A percentile compares a stretch with the other conserved stretches of the same genome.
These are phyloP conservation scores for Sebastes nivosus DNA, from an alignment of 2,797 vertebrate species.

Conservation along the genomic window DNA sequence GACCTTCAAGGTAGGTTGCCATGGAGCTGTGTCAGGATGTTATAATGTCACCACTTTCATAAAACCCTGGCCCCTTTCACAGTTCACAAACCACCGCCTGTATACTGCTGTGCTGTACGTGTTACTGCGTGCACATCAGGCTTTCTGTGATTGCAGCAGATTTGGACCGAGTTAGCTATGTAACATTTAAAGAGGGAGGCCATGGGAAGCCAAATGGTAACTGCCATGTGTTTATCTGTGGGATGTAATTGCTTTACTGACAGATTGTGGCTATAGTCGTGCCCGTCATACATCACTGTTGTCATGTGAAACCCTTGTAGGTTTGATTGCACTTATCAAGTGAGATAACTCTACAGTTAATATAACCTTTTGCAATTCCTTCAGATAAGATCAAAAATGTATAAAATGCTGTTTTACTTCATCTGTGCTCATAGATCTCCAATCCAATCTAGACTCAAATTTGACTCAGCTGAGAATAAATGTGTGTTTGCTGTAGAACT, in stretches of 20 bases:
- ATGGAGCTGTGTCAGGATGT: slow-evolving; percentile 65
- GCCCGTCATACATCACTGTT: slow-evolving; percentile 21
- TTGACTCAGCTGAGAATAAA: not conserved
- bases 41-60: slow-evolving; percentile 74
- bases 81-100: slow-evolving; percentile 63
- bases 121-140: not conserved
- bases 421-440: not conserved
- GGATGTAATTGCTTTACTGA: slow-evolving; percentile 38
- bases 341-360: not conserved
- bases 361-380: not conserved
- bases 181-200: slow-evolving; percentile 21
- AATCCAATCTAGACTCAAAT: not conserved
- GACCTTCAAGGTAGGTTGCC: slow-evolving; percentile 72
- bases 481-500: too few relatives aligned
- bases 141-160: slow-evolving; percentile 11
- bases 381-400: not conserved
- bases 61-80: slow-evolving; percentile 69
- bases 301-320: slow-evolving; percentile 6
- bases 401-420: not conserved
- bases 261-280: slow-evolving; percentile 34
- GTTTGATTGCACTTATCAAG: slow-evolving; percentile 1
- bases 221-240: slow-evolving; percentile 35
- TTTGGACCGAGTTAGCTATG: slow-evolving; percentile 17
- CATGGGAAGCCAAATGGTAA: slow-evolving; percentile 30
- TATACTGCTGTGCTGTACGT: not conserved